A percentile compares a stretch with the other conserved stretches of the same genome.
Conservation (phyloP, 2,888 invertebrate genomes). For the Drosophila ustulata region DNA sequence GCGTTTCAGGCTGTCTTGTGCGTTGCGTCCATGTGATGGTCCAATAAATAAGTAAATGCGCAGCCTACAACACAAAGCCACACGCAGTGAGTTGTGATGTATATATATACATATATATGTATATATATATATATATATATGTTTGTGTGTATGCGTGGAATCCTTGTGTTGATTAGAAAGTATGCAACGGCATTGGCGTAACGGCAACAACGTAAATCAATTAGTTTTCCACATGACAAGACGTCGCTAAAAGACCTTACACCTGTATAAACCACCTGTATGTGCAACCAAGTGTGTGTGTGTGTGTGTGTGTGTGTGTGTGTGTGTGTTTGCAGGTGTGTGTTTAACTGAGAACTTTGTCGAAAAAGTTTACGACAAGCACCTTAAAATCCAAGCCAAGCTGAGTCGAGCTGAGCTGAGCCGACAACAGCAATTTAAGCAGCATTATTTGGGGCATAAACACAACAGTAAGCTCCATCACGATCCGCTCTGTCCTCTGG, state of each 20-base stretch:
- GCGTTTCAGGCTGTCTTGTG: slow-evolving; percentile 6
- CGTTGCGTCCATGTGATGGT: slow-evolving; percentile 53
- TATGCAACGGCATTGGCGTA: slow-evolving; percentile 59
- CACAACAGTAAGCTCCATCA: slow-evolving; percentile 41
- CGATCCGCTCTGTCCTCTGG: neutral
- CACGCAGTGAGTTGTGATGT: slow-evolving; percentile 10
- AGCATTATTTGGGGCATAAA: slow-evolving; percentile 62
- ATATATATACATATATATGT: slow-evolving; percentile 5
- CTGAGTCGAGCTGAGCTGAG: slow-evolving; percentile 9
- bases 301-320: neutral
- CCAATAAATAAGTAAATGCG: slow-evolving; percentile 62
- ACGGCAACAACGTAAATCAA: slow-evolving; percentile 65
- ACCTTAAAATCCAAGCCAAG: slow-evolving; percentile 54
- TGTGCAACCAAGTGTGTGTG: slow-evolving; percentile 3
- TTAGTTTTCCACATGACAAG: slow-evolving; percentile 66
- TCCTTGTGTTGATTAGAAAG: slow-evolving; percentile 64
- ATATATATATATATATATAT: slow-evolving; percentile 17
- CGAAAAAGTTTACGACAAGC: slow-evolving; percentile 56
- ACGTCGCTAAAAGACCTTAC: slow-evolving; percentile 46
- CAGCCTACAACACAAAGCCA: slow-evolving; percentile 41
- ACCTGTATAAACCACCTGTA: slow-evolving; percentile 53
- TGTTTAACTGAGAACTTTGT: slow-evolving; percentile 39
- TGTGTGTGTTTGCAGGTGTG: slow-evolving; percentile 5
- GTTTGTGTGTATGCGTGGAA: slow-evolving; percentile 35
- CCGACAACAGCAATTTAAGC: slow-evolving; percentile 53